Percentiles rank a stretch among this genome's conserved stretches.
phyloP scores from a whole-genome alignment of 2,797 vertebrate genomes.

The Gallinago solitaria region DNA sequence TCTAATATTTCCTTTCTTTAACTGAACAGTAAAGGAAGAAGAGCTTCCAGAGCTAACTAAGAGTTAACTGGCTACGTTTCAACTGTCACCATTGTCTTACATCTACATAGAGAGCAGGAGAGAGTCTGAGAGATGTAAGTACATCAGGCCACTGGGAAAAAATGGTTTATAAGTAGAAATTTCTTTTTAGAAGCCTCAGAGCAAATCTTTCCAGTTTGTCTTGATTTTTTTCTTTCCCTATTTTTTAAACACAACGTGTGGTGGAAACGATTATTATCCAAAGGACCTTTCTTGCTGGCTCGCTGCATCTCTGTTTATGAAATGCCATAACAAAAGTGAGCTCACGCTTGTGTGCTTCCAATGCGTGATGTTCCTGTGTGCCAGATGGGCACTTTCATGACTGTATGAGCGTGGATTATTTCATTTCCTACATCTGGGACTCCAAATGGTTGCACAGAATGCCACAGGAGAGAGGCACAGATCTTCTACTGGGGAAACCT shows the following conservation, averaged over 20 bases:
- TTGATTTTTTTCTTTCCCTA: not conserved
- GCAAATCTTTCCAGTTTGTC: conserved; percentile 42
- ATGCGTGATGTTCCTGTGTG: conserved; percentile 84
- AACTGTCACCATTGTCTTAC: conserved; percentile 34
- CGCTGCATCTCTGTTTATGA: conserved; percentile 79
- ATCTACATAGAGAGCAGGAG: not conserved
- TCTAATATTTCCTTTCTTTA: conserved; percentile 37
- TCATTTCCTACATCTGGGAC: conserved; percentile 94
- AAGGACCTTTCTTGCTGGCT: conserved; percentile 67
- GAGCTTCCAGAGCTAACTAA: conserved; percentile 35
- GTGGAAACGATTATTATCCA: conserved; percentile 57
- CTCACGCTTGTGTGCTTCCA: conserved; percentile 79
- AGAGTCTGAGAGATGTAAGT: conserved; percentile 29
- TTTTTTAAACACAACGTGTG: conserved; percentile 54
- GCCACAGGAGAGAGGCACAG: conserved; percentile 79
- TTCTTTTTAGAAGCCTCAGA: conserved; percentile 46
- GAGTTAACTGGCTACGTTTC: conserved; percentile 52
- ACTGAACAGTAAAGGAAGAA: conserved; percentile 12
- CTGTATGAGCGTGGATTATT: conserved; percentile 92
- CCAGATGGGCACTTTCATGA: conserved; percentile 95
- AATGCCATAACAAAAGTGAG: conserved; percentile 84
- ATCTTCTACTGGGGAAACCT: conserved; percentile 73
- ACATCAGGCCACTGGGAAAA: not conserved
- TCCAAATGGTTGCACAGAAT: conserved; percentile 91
- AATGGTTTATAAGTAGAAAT: conserved; percentile 12